These are phyloP conservation scores for Pungitius pungitius DNA, from an alignment of 2,113 vertebrate species.

Conservation along the genomic window DNA sequence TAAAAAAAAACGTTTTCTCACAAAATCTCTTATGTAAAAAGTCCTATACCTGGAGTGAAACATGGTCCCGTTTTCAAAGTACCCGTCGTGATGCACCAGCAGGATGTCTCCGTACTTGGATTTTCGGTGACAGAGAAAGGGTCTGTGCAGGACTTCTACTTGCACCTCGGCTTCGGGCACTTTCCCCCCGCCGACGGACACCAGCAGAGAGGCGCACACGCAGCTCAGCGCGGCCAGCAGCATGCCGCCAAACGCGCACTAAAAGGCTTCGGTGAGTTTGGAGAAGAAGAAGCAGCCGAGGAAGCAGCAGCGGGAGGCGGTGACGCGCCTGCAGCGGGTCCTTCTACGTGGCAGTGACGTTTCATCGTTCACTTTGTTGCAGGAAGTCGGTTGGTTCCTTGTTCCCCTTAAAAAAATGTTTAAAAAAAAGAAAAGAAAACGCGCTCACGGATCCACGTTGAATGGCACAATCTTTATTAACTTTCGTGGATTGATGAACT, in stretches of 20 bases:
- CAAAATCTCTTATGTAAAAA: too few species aligned
- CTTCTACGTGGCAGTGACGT: constrained; percentile 73
- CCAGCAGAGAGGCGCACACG: constrained; percentile 62
- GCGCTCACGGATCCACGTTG: constrained; percentile 7
- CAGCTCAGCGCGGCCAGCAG: constrained; percentile 64
- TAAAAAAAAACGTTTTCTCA: too few species aligned
- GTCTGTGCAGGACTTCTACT: constrained; percentile 87
- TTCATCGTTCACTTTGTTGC: constrained; percentile 29
- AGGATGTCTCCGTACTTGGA: constrained; percentile 89
- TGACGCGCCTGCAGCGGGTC: neutral
- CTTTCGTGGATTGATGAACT: constrained; percentile 24
- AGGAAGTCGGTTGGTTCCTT: constrained; percentile 58
- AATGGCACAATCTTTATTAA: constrained; percentile 39
- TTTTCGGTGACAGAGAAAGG: constrained; percentile 88
- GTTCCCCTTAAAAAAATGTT: neutral
- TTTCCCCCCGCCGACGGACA: constrained; percentile 76
- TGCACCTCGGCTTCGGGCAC: constrained; percentile 88
- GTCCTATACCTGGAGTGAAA: constrained; percentile 89
- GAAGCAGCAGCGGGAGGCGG: neutral
- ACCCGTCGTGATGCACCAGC: constrained; percentile 89
- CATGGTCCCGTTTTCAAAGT: constrained; percentile 86
- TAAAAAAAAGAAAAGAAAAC: neutral
- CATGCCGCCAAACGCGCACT: constrained; percentile 58
- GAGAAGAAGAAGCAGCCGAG: too few species aligned
- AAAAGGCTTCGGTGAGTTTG: too few species aligned